Evolutionary conservation across 2,797 vertebrate genomes (phyloP).

Genomic region (Antrozous pallidus): DNA sequence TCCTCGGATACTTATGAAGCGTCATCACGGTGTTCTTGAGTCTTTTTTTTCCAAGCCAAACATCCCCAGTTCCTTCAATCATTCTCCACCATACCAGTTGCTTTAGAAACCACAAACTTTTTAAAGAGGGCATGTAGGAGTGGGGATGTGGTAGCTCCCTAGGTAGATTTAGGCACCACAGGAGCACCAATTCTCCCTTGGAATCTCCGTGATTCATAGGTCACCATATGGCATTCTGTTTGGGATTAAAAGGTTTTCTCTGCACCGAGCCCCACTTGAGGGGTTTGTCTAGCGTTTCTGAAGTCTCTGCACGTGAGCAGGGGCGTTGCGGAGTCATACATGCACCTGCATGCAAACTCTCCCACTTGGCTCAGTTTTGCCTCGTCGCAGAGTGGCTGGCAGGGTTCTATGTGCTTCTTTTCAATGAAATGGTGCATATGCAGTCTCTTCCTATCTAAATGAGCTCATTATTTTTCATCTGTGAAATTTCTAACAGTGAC

Average conservation of each 20-base stretch:
- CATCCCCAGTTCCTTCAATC: not conserved
- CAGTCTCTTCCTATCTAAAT: conserved; percentile 52
- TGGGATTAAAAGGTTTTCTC: not conserved
- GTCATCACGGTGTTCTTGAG: not conserved
- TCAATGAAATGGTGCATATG: conserved; percentile 30
- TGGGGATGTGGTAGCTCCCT: conserved; percentile 30
- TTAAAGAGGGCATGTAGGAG: conserved; percentile 5
- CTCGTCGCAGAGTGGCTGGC: conserved; percentile 16
- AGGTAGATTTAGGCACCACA: conserved; percentile 53
- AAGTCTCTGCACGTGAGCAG: not conserved
- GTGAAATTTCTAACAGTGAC: conserved; percentile 58
- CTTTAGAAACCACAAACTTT: conserved; percentile 28
- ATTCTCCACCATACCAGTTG: not conserved
- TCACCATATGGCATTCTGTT: conserved; percentile 64
- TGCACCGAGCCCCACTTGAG: conserved; percentile 30
- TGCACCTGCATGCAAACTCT: not conserved
- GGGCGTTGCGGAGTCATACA: not conserved
- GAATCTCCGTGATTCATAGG: conserved; percentile 61
- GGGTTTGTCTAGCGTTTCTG: conserved; percentile 33
- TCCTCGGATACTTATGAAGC: not conserved
- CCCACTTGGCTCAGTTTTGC: not conserved
- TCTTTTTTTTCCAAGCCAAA: not conserved
- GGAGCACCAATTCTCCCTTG: conserved; percentile 10
- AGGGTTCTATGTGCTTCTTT: conserved; percentile 49
- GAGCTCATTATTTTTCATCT: conserved; percentile 65